Evolutionary conservation across 2,113 vertebrate species (phyloP).

Genomic region (cattle (Bos taurus)): DNA sequence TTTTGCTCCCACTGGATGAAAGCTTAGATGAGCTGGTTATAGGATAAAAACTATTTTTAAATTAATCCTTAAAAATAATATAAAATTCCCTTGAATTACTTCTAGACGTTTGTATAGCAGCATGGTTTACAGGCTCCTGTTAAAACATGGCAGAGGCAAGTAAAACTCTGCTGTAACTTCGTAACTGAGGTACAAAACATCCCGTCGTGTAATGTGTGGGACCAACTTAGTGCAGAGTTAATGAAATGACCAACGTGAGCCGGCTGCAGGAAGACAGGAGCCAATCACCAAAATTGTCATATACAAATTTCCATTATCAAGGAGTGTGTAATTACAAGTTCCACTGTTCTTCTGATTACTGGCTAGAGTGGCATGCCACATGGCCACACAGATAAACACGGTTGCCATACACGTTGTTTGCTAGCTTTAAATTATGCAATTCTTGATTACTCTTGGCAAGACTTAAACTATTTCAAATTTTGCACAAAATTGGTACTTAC

Average conservation of each 20-base stretch:
- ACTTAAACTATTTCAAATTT: slow-evolving; percentile 22
- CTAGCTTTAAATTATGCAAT: not conserved
- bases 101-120: not conserved
- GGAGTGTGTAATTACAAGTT: not conserved
- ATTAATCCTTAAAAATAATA: slow-evolving; percentile 23
- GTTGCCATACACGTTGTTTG: not conserved
- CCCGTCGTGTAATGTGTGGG: rapidly evolving
- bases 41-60: slow-evolving; percentile 29
- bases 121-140: not conserved
- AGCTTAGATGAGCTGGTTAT: slow-evolving; percentile 19
- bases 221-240: not conserved
- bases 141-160: not conserved
- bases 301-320: not conserved
- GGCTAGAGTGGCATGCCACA: not conserved
- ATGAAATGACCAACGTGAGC: not conserved
- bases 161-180: not conserved
- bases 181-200: not conserved
- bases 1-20: not conserved
- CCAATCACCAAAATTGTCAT: not conserved
- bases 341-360: not conserved
- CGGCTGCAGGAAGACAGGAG: not conserved
- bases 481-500: not conserved
- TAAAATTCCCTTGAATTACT: not conserved
- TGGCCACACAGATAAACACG: not conserved
- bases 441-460: slow-evolving; percentile 1